Percentiles rank a stretch among this genome's conserved stretches.
Evolutionary conservation across 2,113 vertebrate species (phyloP).

Genomic region (Vulpes vulpes): DNA sequence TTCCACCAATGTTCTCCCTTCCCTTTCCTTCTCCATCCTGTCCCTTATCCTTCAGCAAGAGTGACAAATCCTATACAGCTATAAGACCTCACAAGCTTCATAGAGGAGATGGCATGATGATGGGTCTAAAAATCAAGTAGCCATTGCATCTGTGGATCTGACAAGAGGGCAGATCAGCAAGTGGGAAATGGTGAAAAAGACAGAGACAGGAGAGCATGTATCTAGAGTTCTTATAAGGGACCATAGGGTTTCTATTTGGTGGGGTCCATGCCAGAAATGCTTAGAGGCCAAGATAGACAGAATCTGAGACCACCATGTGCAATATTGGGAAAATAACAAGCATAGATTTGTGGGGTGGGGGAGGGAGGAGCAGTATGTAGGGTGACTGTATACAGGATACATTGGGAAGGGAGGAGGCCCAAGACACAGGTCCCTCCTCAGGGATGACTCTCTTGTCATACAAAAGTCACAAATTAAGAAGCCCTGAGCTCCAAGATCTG

Average conservation of each 20-base stretch:
- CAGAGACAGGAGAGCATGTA: neutral
- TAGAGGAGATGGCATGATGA: neutral
- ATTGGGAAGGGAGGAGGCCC: neutral
- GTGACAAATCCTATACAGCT: neutral
- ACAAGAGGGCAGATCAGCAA: neutral
- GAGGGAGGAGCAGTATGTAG: neutral
- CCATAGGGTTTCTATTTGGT: neutral
- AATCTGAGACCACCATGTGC: neutral
- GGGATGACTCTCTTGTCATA: neutral
- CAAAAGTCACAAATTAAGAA: neutral
- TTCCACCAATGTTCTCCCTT: neutral
- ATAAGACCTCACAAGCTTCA: neutral
- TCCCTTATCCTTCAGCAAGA: neutral
- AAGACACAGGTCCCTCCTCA: neutral
- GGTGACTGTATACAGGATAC: neutral
- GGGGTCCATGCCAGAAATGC: neutral
- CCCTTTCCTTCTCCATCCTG: neutral
- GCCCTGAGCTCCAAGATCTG: neutral
- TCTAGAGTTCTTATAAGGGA: neutral
- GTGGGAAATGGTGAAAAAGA: neutral
- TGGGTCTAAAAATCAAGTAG: neutral
- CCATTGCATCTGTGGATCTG: neutral
- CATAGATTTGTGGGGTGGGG: neutral
- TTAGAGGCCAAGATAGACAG: neutral
- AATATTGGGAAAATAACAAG: neutral